Evolutionary conservation across 2,888 invertebrate species (phyloP).

Genomic region (Gisinianus flammeolus): DNA sequence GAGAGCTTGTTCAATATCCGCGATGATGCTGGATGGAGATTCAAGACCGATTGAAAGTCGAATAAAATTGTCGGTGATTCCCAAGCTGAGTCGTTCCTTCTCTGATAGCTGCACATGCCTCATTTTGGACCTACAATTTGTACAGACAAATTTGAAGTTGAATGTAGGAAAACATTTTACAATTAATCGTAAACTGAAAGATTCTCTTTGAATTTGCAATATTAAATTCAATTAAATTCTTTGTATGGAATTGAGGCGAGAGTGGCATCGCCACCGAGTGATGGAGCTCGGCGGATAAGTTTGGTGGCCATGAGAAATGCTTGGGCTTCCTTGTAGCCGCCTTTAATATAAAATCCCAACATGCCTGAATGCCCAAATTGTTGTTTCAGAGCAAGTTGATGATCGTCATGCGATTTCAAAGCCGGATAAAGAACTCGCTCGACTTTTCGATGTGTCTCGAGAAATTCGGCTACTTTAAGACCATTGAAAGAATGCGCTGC

Average conservation of each 20-base stretch:
- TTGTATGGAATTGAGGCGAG: conserved; percentile 73
- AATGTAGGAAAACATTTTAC: not conserved
- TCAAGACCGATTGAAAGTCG: not conserved
- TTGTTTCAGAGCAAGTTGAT: conserved; percentile 76
- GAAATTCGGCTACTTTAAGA: conserved; percentile 71
- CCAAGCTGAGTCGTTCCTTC: not conserved
- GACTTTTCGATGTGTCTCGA: not conserved
- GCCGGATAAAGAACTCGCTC: conserved; percentile 65
- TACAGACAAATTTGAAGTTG: not conserved
- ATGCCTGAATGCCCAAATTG: conserved; percentile 89
- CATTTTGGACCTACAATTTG: not conserved
- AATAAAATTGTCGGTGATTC: conserved; percentile 1
- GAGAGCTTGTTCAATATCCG: not conserved
- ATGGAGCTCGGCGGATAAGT: conserved; percentile 86
- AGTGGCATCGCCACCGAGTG: conserved; percentile 93
- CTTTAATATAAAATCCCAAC: conserved; percentile 85
- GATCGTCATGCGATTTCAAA: conserved; percentile 83
- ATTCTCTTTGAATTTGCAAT: too few species aligned
- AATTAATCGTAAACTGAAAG: too few species aligned
- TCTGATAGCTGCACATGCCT: not conserved
- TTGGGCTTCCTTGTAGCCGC: conserved; percentile 72
- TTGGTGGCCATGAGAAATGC: conserved; percentile 75
- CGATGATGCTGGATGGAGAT: not conserved
- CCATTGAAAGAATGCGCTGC: conserved; percentile 82
- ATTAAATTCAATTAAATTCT: not conserved